phyloP scores from a whole-genome alignment of 1,140 invertebrate genomes.

The Cotesia vestalis region DNA sequence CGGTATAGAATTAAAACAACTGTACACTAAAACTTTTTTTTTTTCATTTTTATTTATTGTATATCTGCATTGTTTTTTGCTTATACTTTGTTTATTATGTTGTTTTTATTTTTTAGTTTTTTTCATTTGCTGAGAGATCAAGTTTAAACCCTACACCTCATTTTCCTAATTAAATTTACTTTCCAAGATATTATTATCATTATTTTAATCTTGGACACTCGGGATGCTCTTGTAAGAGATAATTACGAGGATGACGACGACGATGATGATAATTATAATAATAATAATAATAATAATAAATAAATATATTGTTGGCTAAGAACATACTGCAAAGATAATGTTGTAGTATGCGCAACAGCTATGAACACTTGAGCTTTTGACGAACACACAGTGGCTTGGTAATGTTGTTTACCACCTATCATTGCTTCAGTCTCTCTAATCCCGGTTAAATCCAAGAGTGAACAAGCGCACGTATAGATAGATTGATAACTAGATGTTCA shows the following conservation, averaged over 20 bases:
- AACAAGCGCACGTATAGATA: neutral
- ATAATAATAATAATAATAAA: too few species aligned
- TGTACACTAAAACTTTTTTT: neutral
- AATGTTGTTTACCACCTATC: conserved; percentile 36
- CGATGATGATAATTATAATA: too few species aligned
- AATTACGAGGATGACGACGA: too few species aligned
- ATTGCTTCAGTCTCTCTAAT: conserved; percentile 8
- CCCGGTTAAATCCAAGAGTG: neutral
- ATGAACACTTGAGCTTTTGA: conserved; percentile 46
- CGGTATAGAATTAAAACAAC: too few species aligned
- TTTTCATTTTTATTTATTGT: neutral
- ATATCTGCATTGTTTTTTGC: too few species aligned
- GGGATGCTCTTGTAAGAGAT: too few species aligned
- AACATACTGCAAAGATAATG: conserved; percentile 51
- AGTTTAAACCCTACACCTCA: too few species aligned
- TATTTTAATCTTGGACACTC: too few species aligned
- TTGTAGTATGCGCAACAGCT: conserved; percentile 21
- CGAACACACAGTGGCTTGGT: conserved; percentile 57
- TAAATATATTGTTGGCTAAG: conserved; percentile 9
- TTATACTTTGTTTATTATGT: too few species aligned
- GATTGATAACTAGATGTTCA: neutral
- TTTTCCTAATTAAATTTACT: too few species aligned
- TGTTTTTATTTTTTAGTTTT: neutral
- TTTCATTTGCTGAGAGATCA: conserved; percentile 10
- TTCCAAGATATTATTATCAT: conserved; percentile 34